phyloP scores from a whole-genome alignment of 2,113 vertebrate species.

The Ranitomeya imitator region DNA sequence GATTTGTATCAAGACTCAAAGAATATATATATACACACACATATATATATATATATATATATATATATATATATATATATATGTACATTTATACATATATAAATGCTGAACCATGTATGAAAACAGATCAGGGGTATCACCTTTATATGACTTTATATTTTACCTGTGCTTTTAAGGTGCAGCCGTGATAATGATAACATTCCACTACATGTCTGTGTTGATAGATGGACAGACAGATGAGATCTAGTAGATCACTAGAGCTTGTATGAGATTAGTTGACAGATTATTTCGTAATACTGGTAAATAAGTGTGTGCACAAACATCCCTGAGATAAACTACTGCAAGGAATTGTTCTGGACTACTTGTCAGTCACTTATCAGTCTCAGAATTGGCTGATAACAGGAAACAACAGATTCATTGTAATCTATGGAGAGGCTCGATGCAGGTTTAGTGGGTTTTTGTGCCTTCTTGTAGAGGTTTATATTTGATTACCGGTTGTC shows the following conservation, averaged over 20 bases:
- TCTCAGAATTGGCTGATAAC: background rate
- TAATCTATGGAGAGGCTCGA: background rate
- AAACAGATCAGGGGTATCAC: background rate
- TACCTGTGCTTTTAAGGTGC: background rate
- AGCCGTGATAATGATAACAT: background rate
- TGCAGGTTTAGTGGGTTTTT: background rate
- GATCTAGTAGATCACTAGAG: too few species aligned
- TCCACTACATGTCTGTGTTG: background rate
- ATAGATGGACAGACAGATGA: background rate
- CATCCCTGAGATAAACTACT: background rate
- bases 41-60: too few species aligned
- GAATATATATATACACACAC: too few species aligned
- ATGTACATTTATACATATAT: too few species aligned
- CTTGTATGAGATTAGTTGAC: too few species aligned
- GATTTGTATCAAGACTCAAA: background rate
- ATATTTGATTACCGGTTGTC: background rate
- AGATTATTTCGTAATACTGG: too few species aligned
- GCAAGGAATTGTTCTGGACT: too few species aligned
- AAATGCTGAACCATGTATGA: background rate
- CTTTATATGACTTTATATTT: background rate
- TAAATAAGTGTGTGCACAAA: background rate
- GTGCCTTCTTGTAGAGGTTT: too few species aligned
- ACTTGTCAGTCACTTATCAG: too few species aligned
- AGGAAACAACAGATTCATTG: background rate
- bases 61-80: too few species aligned